Conservation (phyloP, 2,113 vertebrate species). For the Grantiella picta region DNA sequence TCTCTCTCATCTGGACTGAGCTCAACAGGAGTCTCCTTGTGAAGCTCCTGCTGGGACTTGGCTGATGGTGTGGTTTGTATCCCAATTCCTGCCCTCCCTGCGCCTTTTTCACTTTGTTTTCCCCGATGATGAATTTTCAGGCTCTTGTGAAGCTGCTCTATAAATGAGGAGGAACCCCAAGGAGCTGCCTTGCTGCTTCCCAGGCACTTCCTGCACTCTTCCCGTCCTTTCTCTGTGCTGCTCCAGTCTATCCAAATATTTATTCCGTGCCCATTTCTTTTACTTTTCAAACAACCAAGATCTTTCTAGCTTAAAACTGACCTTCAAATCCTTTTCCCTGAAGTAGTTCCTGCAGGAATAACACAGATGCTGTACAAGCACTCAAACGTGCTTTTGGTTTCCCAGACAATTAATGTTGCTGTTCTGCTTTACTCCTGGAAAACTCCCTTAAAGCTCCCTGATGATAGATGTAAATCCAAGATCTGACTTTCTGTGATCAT, state of each 20-base stretch:
- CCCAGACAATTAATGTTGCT: neutral
- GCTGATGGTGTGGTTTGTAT: rapidly evolving
- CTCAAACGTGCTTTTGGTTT: neutral
- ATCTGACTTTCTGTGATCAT: neutral
- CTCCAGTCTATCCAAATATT: neutral
- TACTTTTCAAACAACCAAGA: neutral
- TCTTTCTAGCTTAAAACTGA: neutral
- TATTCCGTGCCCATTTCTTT: no score
- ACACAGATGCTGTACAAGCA: neutral
- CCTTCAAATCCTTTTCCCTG: neutral
- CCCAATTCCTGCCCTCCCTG: neutral
- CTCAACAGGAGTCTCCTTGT: neutral
- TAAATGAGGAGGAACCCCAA: neutral
- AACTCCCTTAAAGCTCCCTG: neutral
- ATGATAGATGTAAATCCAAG: neutral
- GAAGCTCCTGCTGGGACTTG: neutral
- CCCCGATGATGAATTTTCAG: neutral
- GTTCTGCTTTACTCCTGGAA: neutral
- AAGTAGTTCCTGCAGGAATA: neutral
- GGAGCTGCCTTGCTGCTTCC: neutral
- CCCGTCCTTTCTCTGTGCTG: neutral
- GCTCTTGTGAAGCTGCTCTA: neutral
- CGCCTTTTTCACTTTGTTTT: neutral
- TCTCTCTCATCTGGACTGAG: neutral
- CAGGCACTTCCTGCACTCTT: rapidly evolving